These are phyloP conservation scores for Dasysyrphus albostriatus DNA, from an alignment of 2,888 invertebrate species.

Conservation along the genomic window DNA sequence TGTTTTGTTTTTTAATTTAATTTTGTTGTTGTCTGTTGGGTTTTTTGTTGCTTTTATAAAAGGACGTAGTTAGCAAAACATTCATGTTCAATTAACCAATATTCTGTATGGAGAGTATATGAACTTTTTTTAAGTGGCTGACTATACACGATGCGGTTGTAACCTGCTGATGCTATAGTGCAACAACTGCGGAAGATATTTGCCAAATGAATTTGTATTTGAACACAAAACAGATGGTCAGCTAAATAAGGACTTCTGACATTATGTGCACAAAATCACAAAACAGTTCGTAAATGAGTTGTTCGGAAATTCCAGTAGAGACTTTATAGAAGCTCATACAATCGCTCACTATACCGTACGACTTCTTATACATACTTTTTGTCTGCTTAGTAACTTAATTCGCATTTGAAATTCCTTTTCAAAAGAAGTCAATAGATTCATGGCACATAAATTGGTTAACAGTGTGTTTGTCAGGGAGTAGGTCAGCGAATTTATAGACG, in stretches of 20 bases:
- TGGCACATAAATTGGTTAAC: constrained; percentile 19
- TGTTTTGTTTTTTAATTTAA: constrained; percentile 12
- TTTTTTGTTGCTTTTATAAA: not conserved
- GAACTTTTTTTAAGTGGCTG: constrained; percentile 50
- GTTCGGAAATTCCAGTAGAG: constrained; percentile 53
- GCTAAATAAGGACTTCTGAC: constrained; percentile 45
- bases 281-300: constrained; percentile 65
- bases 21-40: no score
- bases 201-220: constrained; percentile 23
- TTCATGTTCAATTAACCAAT: constrained; percentile 69
- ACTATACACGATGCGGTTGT: constrained; percentile 34
- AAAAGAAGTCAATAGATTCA: constrained; percentile 33
- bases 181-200: constrained; percentile 31
- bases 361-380: not conserved
- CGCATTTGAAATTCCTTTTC: constrained; percentile 59
- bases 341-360: not conserved
- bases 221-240: constrained; percentile 51
- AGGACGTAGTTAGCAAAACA: constrained; percentile 54
- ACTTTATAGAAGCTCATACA: not conserved
- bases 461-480: constrained; percentile 38
- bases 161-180: constrained; percentile 1
- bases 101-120: constrained; percentile 23
- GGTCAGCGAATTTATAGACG: not conserved
- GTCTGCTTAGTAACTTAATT: constrained; percentile 54
- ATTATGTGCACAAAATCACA: constrained; percentile 35